Evolutionary conservation across 37 sponge, comb jelly and placozoan genomes (phyloP), one percentile per base, ranked within the genome.

Genomic region (Mnemiopsis leidyi): DNA sequence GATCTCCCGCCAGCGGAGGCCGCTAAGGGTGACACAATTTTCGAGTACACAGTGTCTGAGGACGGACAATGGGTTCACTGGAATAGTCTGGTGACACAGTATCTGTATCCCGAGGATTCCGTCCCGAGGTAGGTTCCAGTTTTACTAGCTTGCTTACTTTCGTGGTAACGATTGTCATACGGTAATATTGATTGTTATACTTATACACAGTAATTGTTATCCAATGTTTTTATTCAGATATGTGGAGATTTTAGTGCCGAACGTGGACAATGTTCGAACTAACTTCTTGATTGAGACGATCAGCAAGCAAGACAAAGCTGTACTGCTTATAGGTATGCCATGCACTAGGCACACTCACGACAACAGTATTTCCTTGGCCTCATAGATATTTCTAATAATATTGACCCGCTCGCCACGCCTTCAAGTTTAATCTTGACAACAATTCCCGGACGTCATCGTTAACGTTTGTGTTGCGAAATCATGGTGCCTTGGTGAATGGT

Each of bases 211-310:
- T n/a, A n/a, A n/a, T n/a, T n/a, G n/a, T n/a, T n/a, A n/a, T n/a
- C n/a, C n/a, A n/a, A n/a, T n/a, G n/a, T n/a, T n/a, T 29, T 29
- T 29, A 2, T 79, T 33, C 36, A 85, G 90, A 83, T 98, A 96
- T 93, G 95, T 96, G 68, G 95, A 96, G 69, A 98, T 98, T 38
- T 94, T 98, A 23, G 99, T 98, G 1, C 99, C 99, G 26, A 98
- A 98, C 69, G 99, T 98, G 34, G 99, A 98, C 92, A 98, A 98
- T 92, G 97, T 98, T 18, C 94, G 99, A 0, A 98, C 96, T 16
- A 95, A 97, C 68, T 98, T 96, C 94, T 94, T 98, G 29, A 95
- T 98, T 0, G 95, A 98, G 71, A 95, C 96, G 69, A 95, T 98
- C 30, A 95, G 97, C 69, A 97, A 97, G 69, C 99, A 97, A 82